Conservation (phyloP, 2,888 invertebrate species). For the Lasioglossum lativentre region DNA sequence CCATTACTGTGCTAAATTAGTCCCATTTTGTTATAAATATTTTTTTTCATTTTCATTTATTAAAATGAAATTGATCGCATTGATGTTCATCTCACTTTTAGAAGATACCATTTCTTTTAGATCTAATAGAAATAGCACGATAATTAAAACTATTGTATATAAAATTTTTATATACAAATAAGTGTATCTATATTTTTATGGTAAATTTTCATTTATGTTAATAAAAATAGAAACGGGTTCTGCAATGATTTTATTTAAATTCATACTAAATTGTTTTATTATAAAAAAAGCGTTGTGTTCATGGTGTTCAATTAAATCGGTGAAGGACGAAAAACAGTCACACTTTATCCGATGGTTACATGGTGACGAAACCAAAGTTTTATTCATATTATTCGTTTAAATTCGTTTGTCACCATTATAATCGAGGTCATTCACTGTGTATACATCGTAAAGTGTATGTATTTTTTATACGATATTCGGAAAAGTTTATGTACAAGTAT, state of each 20-base stretch:
- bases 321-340: constrained; percentile 69
- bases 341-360: constrained; percentile 11
- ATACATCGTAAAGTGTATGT: no score
- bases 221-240: background rate
- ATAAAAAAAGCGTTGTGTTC: background rate
- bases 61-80: background rate
- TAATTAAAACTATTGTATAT: no score
- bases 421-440: background rate
- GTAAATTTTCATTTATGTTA: background rate
- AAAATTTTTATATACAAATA: no score
- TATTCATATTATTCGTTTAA: background rate
- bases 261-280: no score
- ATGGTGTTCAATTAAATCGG: constrained; percentile 40
- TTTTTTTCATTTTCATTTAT: no score
- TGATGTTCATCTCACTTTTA: background rate
- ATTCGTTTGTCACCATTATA: background rate
- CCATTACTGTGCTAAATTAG: background rate
- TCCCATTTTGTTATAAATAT: background rate
- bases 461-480: no score
- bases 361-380: background rate
- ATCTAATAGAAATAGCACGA: no score
- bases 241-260: background rate
- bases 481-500: background rate
- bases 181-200: no score
- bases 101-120: no score